Evolutionary conservation across 2,797 vertebrate genomes (phyloP).

Genomic region (Coregonus suidteri): DNA sequence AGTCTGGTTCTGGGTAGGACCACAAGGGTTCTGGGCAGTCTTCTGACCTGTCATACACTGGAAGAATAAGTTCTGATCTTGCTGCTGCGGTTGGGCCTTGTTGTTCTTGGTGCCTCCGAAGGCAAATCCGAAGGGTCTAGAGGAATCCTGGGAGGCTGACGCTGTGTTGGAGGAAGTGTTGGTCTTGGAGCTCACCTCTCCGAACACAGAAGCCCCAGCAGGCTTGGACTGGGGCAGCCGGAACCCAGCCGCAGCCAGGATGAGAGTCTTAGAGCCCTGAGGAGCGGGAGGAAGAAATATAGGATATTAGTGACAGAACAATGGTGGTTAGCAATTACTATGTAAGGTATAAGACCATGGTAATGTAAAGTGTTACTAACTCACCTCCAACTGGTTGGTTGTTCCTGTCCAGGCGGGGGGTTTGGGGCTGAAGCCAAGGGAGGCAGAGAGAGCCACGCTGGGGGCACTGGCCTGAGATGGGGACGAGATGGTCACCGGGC

Average conservation of each 20-base stretch:
- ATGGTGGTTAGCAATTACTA: not conserved
- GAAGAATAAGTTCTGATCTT: conserved; percentile 97
- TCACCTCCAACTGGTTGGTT: conserved; percentile 84
- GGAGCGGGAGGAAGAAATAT: conserved; percentile 7
- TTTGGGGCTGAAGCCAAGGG: conserved; percentile 79
- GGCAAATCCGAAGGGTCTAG: conserved; percentile 87
- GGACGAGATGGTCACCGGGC: conserved; percentile 78
- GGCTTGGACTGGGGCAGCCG: conserved; percentile 62
- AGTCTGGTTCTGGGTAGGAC: conserved; percentile 70
- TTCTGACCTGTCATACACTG: conserved; percentile 92
- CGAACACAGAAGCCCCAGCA: conserved; percentile 74
- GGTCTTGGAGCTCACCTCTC: conserved; percentile 80
- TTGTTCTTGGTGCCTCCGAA: conserved; percentile 77
- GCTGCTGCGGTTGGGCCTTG: conserved; percentile 71
- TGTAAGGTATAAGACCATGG: not conserved
- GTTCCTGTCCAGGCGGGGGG: conserved; percentile 75
- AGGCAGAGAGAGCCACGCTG: conserved; percentile 73
- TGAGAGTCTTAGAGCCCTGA: conserved; percentile 81
- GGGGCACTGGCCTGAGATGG: conserved; percentile 82
- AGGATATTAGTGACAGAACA: not conserved
- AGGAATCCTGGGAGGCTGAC: conserved; percentile 78
- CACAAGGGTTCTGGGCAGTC: conserved; percentile 72
- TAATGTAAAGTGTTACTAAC: conserved; percentile 27
- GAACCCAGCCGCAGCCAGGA: conserved; percentile 73
- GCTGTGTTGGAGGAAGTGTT: conserved; percentile 74